Conservation (phyloP, 2,113 vertebrate species). For the Gasterosteus aculeatus region DNA sequence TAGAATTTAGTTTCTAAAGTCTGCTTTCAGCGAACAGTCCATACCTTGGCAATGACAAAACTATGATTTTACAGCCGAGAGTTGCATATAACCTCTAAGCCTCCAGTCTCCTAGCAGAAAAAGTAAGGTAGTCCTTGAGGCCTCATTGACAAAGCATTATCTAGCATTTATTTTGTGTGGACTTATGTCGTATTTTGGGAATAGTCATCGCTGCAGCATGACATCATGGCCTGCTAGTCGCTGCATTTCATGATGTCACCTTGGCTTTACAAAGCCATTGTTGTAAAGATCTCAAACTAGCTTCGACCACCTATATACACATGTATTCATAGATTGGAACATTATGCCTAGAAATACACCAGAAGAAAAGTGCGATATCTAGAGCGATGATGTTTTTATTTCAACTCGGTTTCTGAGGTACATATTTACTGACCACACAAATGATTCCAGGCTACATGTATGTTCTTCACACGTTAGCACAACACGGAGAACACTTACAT, state of each 20-base stretch:
- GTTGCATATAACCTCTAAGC: background rate
- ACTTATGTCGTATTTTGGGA: background rate
- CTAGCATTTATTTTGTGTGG: background rate
- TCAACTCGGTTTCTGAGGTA: slow-evolving; percentile 63
- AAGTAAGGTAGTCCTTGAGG: background rate
- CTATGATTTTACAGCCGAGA: background rate
- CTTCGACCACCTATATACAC: background rate
- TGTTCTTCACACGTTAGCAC: slow-evolving; percentile 66
- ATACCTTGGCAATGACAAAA: background rate
- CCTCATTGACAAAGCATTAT: background rate
- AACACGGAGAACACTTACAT: slow-evolving; percentile 68
- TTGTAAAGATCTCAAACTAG: background rate
- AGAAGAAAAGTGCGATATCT: background rate
- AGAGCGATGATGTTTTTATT: slow-evolving; percentile 69
- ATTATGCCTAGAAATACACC: background rate
- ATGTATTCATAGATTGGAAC: background rate
- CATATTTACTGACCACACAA: slow-evolving; percentile 66
- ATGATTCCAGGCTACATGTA: slow-evolving; percentile 66
- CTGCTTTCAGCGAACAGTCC: background rate
- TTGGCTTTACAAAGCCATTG: background rate
- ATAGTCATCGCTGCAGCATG: background rate
- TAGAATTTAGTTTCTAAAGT: background rate
- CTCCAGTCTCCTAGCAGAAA: background rate
- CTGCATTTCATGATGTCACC: background rate
- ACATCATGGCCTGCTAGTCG: background rate